phyloP scores from a whole-genome alignment of 64 coral and sea anemone species.

The Montipora cactus region DNA sequence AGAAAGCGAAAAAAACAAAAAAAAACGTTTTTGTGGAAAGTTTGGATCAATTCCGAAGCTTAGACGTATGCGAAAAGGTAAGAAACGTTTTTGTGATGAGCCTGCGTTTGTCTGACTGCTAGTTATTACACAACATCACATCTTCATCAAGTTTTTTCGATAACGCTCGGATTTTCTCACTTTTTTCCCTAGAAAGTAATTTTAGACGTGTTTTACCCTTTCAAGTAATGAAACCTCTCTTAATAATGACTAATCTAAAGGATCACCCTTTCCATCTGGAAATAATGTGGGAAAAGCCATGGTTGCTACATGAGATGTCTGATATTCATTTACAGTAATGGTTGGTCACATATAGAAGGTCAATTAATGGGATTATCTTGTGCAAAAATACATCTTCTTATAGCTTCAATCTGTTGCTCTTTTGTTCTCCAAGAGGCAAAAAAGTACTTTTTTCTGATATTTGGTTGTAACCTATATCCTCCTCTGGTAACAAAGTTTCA shows the following conservation, averaged over 20 bases:
- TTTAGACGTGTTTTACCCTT: neutral
- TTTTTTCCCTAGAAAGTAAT: neutral
- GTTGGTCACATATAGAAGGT: neutral
- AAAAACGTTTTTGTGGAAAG: too few species aligned
- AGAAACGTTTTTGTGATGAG: too few species aligned
- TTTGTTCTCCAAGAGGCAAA: conserved; percentile 64
- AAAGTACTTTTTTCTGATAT: conserved; percentile 48
- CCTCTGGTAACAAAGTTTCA: conserved; percentile 28
- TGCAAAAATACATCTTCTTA: conserved; percentile 7
- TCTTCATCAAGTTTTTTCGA: too few species aligned
- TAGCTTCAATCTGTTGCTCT: conserved; percentile 55
- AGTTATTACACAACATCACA: too few species aligned
- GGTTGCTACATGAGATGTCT: conserved; percentile 15
- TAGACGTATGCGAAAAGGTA: too few species aligned
- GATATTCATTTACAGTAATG: conserved; percentile 58
- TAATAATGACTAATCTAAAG: conserved; percentile 3
- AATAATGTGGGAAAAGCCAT: conserved; percentile 63
- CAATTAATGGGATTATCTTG: conserved; percentile 18
- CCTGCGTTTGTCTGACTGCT: too few species aligned
- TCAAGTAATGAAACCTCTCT: conserved; percentile 10
- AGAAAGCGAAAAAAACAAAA: too few species aligned
- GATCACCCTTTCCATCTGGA: conserved; percentile 54
- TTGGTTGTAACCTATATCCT: conserved; percentile 34
- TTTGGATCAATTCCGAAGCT: too few species aligned
- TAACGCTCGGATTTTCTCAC: too few species aligned